These are phyloP conservation scores for Leucophora obtusa DNA, from an alignment of 2,888 invertebrate species.

Conservation along the genomic window DNA sequence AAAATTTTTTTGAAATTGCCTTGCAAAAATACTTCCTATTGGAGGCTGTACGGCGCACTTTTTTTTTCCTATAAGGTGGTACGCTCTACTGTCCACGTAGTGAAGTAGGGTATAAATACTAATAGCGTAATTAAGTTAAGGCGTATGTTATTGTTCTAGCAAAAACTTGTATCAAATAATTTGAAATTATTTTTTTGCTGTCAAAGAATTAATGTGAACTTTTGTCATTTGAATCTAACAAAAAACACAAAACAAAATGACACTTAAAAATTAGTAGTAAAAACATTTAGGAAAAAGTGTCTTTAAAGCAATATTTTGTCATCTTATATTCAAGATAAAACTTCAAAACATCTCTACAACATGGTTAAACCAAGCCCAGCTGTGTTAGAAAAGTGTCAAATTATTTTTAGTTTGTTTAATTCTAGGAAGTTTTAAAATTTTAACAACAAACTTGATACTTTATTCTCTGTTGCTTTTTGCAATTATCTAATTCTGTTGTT, in stretches of 20 bases:
- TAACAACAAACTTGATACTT: constrained; percentile 1
- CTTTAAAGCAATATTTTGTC: neutral
- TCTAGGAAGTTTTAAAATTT: constrained; percentile 33
- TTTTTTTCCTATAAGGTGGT: too few relatives aligned
- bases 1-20: too few relatives aligned
- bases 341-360: neutral
- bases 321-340: constrained; percentile 2
- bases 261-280: neutral
- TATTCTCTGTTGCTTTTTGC: neutral
- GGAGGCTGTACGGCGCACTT: too few relatives aligned
- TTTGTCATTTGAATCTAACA: constrained; percentile 17
- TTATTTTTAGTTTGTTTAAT: constrained; percentile 34
- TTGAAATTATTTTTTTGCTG: too few relatives aligned
- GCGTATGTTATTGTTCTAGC: too few relatives aligned
- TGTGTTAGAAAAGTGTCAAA: constrained; percentile 53
- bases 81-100: too few relatives aligned
- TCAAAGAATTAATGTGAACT: constrained; percentile 4
- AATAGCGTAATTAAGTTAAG: too few relatives aligned
- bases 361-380: constrained; percentile 34
- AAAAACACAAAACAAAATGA: constrained; percentile 2
- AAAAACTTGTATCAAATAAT: too few relatives aligned
- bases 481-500: neutral
- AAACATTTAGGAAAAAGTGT: neutral
- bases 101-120: too few relatives aligned
- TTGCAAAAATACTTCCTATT: too few relatives aligned